A percentile compares a stretch with the other conserved stretches of the same genome.
phyloP scores from a whole-genome alignment of 2,797 vertebrate genomes.

The Geotrypetes seraphini region DNA sequence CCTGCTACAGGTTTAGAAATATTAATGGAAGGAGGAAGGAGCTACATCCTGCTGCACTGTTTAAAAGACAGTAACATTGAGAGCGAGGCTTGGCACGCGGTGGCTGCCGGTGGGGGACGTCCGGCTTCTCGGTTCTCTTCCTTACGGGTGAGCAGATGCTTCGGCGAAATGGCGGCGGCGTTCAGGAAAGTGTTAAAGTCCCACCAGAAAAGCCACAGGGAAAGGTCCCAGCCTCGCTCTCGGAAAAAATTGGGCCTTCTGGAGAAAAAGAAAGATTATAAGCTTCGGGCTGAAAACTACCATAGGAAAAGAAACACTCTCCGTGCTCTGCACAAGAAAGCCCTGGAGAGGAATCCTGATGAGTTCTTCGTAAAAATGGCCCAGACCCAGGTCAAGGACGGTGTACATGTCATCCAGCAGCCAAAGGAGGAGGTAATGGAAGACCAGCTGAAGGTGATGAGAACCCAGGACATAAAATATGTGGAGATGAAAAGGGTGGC shows the following conservation, averaged over 20 bases:
- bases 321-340: conserved; percentile 76
- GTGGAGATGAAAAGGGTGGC: conserved; percentile 89
- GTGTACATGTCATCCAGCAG: conserved; percentile 67
- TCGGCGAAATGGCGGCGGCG: conserved; percentile 62
- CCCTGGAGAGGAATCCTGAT: conserved; percentile 92
- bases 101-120: fast-evolving
- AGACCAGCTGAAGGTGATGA: conserved; percentile 87
- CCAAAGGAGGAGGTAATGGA: conserved; percentile 63
- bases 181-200: conserved; percentile 90
- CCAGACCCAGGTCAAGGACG: conserved; percentile 72
- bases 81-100: fast-evolving
- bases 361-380: conserved; percentile 95
- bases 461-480: conserved; percentile 85
- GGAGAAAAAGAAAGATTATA: conserved; percentile 96
- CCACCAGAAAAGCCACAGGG: conserved; percentile 76
- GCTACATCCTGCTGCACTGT: no score
- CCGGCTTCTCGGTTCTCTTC: background rate
- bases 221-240: conserved; percentile 73
- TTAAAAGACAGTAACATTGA: no score
- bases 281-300: conserved; percentile 79
- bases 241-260: conserved; percentile 77
- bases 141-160: background rate
- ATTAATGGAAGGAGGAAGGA: no score
- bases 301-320: conserved; percentile 84
- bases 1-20: no score